Conservation (phyloP, 1,140 invertebrate species). For the Andrena cerasifolii region DNA sequence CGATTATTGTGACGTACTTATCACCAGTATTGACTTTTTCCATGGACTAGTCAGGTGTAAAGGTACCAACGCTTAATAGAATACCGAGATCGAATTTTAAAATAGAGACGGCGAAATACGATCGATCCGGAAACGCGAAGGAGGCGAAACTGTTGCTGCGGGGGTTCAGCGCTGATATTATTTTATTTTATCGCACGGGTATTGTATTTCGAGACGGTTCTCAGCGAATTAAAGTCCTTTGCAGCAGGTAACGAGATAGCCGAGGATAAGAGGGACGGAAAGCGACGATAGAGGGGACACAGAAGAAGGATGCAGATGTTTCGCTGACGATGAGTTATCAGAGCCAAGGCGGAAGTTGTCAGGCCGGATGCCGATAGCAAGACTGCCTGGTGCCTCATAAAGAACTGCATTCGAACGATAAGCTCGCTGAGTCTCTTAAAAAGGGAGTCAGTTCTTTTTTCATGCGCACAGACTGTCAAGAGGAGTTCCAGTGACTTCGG, state of each 20-base stretch:
- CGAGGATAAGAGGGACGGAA: constrained; percentile 19
- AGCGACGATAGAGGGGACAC: constrained; percentile 17
- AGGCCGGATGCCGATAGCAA: constrained; percentile 61
- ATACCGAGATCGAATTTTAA: no score
- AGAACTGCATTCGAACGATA: constrained; percentile 42
- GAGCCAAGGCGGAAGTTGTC: constrained; percentile 57
- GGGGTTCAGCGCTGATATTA: background rate
- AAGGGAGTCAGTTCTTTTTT: background rate
- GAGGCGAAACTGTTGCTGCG: background rate
- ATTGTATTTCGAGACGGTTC: constrained; percentile 39
- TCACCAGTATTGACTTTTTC: no score
- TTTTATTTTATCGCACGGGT: constrained; percentile 30
- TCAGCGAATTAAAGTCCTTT: constrained; percentile 35
- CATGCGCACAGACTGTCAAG: background rate
- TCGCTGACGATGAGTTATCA: constrained; percentile 45
- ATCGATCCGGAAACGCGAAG: background rate
- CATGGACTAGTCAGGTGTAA: no score
- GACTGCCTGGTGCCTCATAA: constrained; percentile 38
- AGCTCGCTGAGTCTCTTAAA: constrained; percentile 17
- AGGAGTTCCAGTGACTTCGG: no score
- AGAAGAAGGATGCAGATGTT: constrained; percentile 55
- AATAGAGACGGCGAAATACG: no score
- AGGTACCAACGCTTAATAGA: no score
- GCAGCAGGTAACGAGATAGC: constrained; percentile 48
- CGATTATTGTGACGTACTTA: background rate